A percentile compares a stretch with the other conserved stretches of the same genome.
These are phyloP conservation scores for Calcarius lapponicus DNA, from an alignment of 2,797 vertebrate genomes.

Conservation along the genomic window DNA sequence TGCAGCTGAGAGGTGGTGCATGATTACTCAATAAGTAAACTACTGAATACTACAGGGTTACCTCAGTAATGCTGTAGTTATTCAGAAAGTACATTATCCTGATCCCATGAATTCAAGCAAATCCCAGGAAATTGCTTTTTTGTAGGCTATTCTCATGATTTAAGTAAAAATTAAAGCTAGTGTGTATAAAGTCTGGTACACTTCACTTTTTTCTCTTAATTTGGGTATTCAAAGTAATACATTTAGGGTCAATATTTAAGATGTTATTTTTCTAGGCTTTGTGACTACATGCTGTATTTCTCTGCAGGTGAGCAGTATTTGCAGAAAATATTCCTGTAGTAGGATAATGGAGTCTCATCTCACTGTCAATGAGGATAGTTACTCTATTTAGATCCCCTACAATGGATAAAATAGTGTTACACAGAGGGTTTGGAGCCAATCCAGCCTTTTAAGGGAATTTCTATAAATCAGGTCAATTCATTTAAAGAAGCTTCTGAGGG, in stretches of 20 bases:
- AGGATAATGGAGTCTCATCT: background rate
- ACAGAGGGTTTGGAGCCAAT: background rate
- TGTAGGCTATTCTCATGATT: background rate
- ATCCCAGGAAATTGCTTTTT: background rate
- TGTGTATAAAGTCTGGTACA: background rate
- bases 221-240: background rate
- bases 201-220: background rate
- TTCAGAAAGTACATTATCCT: background rate
- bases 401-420: background rate
- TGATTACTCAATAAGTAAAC: background rate
- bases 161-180: background rate
- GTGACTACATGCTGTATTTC: background rate
- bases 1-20: background rate
- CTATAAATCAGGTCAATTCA: background rate
- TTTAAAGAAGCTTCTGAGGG: background rate
- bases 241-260: background rate
- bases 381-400: background rate
- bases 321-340: background rate
- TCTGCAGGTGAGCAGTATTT: background rate
- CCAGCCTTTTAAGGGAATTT: background rate
- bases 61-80: background rate
- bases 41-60: background rate
- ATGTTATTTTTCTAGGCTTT: background rate
- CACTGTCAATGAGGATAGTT: background rate
- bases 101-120: background rate